Percentiles rank a stretch among this genome's conserved stretches.
Evolutionary conservation across 2,797 vertebrate species (phyloP).

Genomic region (Phalloptychus januarius): DNA sequence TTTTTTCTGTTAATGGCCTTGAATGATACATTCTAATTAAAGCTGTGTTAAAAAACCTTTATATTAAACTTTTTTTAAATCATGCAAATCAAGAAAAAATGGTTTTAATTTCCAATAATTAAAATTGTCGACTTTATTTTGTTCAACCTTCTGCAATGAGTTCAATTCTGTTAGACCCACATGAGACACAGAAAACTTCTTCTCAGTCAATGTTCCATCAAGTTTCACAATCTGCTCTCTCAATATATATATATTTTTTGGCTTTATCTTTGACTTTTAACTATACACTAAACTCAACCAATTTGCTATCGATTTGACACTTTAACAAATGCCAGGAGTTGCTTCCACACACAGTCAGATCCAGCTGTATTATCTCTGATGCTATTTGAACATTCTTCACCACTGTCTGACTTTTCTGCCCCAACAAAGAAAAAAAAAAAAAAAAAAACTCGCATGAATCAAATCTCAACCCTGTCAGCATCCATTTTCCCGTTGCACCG

Average conservation of each 20-base stretch:
- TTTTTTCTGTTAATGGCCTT: neutral
- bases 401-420: constrained; percentile 24
- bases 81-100: neutral
- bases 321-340: constrained; percentile 21
- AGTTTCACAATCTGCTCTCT: neutral
- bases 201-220: neutral
- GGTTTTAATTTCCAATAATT: neutral
- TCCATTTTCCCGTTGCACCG: constrained; percentile 43
- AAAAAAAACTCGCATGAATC: constrained; percentile 32
- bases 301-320: constrained; percentile 18
- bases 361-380: constrained; percentile 42
- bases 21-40: neutral
- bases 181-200: neutral
- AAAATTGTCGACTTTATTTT: neutral
- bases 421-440: constrained; percentile 6
- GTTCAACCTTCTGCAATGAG: neutral
- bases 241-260: neutral
- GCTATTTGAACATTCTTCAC: constrained; percentile 10
- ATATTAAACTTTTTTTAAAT: neutral
- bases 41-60: neutral
- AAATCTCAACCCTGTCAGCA: constrained; percentile 55
- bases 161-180: neutral
- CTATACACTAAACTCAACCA: constrained; percentile 1
- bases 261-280: constrained; percentile 6
- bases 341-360: constrained; percentile 21